Evolutionary conservation across 2,113 vertebrate species (phyloP).

Genomic region (Nycticryphes semicollaris): DNA sequence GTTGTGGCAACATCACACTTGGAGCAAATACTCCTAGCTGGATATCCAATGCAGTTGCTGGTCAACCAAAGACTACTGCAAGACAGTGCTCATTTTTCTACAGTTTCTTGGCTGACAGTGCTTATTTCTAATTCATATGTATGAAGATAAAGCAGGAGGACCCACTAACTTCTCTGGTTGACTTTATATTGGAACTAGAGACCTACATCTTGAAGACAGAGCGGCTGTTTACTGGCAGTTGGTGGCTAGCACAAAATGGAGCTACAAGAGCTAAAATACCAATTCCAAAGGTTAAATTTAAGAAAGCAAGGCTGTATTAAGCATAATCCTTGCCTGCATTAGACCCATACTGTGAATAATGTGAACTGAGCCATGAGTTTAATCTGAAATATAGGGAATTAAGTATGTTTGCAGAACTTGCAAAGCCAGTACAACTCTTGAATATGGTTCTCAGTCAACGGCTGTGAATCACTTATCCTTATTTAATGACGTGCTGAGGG

Average conservation of each 20-base stretch:
- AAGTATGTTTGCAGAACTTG: not conserved
- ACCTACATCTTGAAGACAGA: not conserved
- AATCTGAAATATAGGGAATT: not conserved
- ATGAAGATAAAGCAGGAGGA: not conserved
- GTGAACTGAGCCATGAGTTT: not conserved
- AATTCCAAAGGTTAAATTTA: not conserved
- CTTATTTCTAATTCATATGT: not conserved
- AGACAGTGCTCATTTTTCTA: not conserved
- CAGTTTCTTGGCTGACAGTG: not conserved
- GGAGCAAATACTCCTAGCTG: not conserved
- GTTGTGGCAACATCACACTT: not conserved
- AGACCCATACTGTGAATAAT: not conserved
- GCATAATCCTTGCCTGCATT: not conserved
- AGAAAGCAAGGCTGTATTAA: not conserved
- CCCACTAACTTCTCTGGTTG: not conserved
- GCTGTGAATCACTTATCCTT: not conserved
- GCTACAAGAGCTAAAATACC: not conserved
- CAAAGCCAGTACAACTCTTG: not conserved
- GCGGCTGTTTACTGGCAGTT: not conserved
- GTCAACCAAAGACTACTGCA: not conserved
- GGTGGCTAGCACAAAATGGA: not conserved
- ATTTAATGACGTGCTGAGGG: not conserved
- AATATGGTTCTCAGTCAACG: not conserved
- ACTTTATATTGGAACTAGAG: not conserved
- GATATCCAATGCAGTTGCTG: not conserved